Conservation (phyloP, 2,797 vertebrate genomes). For the Poliocrania exsul region DNA sequence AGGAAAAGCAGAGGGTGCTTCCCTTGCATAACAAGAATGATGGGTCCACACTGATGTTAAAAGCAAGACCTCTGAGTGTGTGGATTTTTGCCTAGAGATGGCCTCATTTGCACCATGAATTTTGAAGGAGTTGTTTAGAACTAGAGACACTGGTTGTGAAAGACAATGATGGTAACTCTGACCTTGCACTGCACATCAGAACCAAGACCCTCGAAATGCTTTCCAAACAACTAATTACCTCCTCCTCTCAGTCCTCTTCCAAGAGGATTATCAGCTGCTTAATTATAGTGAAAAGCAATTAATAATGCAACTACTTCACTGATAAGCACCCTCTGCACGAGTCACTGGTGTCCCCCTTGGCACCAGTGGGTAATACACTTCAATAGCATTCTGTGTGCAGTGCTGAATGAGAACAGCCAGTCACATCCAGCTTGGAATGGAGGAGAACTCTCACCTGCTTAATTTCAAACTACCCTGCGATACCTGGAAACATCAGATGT, state of each 20-base stretch:
- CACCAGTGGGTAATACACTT: not conserved
- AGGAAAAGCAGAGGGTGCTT: accelerated
- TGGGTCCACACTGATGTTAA: accelerated
- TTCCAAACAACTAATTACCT: not conserved
- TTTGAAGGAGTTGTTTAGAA: not conserved
- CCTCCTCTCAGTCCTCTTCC: not conserved
- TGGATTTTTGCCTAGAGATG: not conserved
- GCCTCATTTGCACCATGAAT: not conserved
- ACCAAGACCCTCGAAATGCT: not conserved
- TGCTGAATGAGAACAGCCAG: accelerated
- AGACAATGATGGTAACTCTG: accelerated
- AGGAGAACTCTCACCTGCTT: not conserved
- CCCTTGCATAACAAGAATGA: accelerated
- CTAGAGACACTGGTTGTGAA: not conserved
- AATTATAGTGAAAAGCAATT: not conserved
- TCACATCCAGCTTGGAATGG: accelerated
- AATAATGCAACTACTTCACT: not conserved
- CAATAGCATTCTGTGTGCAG: accelerated
- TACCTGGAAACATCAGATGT: not conserved
- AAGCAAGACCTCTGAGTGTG: not conserved
- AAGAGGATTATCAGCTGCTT: not conserved
- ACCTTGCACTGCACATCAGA: not conserved
- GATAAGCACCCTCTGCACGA: not conserved
- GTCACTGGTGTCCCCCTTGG: accelerated
- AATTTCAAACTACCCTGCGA: not conserved